Evolutionary conservation across 2,888 invertebrate species (phyloP), one percentile per base, ranked within the genome.

Genomic region (Vandiemenella viatica): DNA sequence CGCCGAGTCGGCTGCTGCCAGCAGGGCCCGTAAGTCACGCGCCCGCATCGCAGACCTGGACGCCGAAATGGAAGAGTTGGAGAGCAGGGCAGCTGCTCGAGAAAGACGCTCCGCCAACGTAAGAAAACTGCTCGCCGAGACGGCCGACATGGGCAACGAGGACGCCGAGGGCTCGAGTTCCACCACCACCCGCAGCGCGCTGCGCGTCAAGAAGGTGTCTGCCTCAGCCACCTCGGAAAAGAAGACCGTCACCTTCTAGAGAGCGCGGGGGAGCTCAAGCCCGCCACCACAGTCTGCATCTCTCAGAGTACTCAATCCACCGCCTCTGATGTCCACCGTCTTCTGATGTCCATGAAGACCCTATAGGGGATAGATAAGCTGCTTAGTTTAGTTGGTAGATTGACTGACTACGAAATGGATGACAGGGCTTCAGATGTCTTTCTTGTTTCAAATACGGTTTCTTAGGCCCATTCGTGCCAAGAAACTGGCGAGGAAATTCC

Each of bases 101-200:
- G 84, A 85, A 61, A 76, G 77, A 51, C 75, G 84, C 42, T 76
- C 79, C 2, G 81, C 81, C 1, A 76, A 80, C 46, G 73, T 85
- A 22, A 72, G 79, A 47, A 79, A 80, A 1, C 63, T 85, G 20
- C 76, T 84, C 16, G 80, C 77, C 45, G 83, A 76, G 58, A 69
- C 61, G 45, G 66, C 67, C 13, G 62, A 61, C 46, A 58, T 76
- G 57, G 65, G 67, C 5, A 77, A 77, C 46, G 46, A 43, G 3
- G n/a, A 10, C 19, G 17, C 42, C 10, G 2, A 20, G 1, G 17
- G 23, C n/a, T 32, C 22, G 23, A 37, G 18, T 20, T 20, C 22
- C 42, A 5, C 8, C 42, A 19, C 19, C 42, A 20, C 13, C 19
- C 16, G 18, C 44, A 22, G 26, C 5, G 37, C 42, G 7, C 3